A percentile compares a stretch with the other conserved stretches of the same genome.
phyloP scores from a whole-genome alignment of 1,140 invertebrate species.

The Lasioglossum baleicum region DNA sequence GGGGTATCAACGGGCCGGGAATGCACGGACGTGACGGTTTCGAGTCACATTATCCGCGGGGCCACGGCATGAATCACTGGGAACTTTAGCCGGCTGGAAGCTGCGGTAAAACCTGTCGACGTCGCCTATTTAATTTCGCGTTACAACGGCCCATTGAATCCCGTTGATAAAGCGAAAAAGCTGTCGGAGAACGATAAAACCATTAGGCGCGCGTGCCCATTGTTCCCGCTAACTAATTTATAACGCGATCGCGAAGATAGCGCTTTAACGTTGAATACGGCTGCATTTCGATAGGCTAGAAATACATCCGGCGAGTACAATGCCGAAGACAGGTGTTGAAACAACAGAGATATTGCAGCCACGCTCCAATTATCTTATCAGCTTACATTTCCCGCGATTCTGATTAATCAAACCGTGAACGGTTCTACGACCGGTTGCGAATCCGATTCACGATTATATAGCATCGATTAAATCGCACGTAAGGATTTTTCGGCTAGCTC shows the following conservation, averaged over 20 bases:
- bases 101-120: conserved; percentile 18
- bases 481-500: no score
- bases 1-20: conserved; percentile 34
- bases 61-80: conserved; percentile 3
- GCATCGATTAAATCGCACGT: no score
- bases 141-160: no score
- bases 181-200: conserved; percentile 4
- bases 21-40: conserved; percentile 26
- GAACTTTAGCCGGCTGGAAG: background rate
- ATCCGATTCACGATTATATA: no score
- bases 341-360: conserved; percentile 7
- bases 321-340: conserved; percentile 11
- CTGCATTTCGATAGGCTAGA: conserved; percentile 15
- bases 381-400: conserved; percentile 18
- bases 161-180: no score
- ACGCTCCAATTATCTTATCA: conserved; percentile 43
- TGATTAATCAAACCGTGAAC: conserved; percentile 26
- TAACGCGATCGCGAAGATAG: conserved; percentile 9
- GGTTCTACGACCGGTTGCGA: no score
- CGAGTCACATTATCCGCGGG: conserved; percentile 30
- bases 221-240: conserved; percentile 10
- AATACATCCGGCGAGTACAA: background rate
- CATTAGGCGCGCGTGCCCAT: background rate
- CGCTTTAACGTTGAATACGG: no score
- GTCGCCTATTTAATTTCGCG: conserved; percentile 31